A percentile compares a stretch with the other conserved stretches of the same genome.
Evolutionary conservation across 2,888 invertebrate genomes (phyloP).

Genomic region (Drosophila picticornis): DNA sequence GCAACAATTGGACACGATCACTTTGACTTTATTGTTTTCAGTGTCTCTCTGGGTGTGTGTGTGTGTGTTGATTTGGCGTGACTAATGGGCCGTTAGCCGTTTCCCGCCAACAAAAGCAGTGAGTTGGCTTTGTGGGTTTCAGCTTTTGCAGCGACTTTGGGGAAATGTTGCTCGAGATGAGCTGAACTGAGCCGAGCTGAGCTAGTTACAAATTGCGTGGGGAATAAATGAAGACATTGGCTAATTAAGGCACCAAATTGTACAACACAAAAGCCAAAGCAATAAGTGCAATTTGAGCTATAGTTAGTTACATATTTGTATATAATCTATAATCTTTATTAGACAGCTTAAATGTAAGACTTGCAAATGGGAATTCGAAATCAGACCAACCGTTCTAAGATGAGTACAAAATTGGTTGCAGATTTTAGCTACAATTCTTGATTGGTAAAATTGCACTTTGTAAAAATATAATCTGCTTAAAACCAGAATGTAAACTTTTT

Average conservation of each 20-base stretch:
- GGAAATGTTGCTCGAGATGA: constrained; percentile 44
- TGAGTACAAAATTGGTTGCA: not conserved
- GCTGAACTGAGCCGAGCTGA: not conserved
- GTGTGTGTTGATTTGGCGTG: constrained; percentile 73
- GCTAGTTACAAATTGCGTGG: constrained; percentile 58
- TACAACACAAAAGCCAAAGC: not conserved
- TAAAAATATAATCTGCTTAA: not conserved
- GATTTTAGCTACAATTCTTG: not conserved
- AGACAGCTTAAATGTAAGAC: not conserved
- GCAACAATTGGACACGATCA: constrained; percentile 78
- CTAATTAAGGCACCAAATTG: constrained; percentile 40
- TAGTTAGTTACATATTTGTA: not conserved
- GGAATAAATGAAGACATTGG: constrained; percentile 22
- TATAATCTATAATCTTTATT: not conserved
- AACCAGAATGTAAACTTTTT: not conserved
- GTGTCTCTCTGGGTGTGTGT: constrained; percentile 46
- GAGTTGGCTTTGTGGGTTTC: not conserved
- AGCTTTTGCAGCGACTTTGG: constrained; percentile 17
- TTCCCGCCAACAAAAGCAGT: constrained; percentile 37
- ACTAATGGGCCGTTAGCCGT: constrained; percentile 72
- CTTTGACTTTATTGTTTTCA: constrained; percentile 74
- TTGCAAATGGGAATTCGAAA: not conserved
- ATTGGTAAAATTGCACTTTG: not conserved
- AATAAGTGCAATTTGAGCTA: not conserved
- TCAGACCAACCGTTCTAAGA: not conserved